Evolutionary conservation across 2,797 vertebrate species (phyloP).

Genomic region (Microctenopoma steveboyesi): DNA sequence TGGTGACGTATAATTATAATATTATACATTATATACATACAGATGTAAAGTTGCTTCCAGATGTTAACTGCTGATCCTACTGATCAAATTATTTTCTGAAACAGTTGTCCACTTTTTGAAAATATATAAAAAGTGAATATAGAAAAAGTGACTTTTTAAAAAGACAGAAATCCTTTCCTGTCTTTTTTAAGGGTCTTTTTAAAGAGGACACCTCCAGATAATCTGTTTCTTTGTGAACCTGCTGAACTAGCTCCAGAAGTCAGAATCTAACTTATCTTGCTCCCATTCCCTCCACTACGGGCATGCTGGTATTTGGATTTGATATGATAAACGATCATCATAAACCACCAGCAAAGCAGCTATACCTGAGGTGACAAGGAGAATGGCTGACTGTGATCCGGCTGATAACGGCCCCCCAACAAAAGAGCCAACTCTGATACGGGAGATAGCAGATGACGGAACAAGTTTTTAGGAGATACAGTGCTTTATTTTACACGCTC

Average conservation of each 20-base stretch:
- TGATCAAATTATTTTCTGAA: too few relatives aligned
- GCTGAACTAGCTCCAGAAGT: slow-evolving; percentile 37
- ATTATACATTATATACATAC: too few relatives aligned
- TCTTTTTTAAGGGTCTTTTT: not conserved
- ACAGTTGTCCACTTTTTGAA: too few relatives aligned
- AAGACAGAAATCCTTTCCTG: too few relatives aligned
- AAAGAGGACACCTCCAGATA: slow-evolving; percentile 41
- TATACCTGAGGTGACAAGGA: slow-evolving; percentile 62
- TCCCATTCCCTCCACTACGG: slow-evolving; percentile 38
- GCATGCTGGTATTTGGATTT: slow-evolving; percentile 71
- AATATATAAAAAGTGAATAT: too few relatives aligned
- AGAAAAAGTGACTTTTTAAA: too few relatives aligned
- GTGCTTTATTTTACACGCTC: slow-evolving; percentile 50
- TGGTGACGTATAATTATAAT: too few relatives aligned
- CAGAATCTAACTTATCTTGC: slow-evolving; percentile 41
- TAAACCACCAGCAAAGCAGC: slow-evolving; percentile 62
- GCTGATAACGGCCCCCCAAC: slow-evolving; percentile 37
- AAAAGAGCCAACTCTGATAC: slow-evolving; percentile 44
- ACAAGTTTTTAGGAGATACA: slow-evolving; percentile 19
- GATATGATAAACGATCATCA: slow-evolving; percentile 43
- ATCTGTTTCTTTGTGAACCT: slow-evolving; percentile 27
- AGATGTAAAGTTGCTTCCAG: too few relatives aligned
- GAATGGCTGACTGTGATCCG: slow-evolving; percentile 44
- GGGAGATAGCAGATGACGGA: slow-evolving; percentile 35
- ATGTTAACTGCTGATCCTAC: too few relatives aligned